phyloP scores from a whole-genome alignment of 2,888 invertebrate genomes.

The Agrypnus murinus region DNA sequence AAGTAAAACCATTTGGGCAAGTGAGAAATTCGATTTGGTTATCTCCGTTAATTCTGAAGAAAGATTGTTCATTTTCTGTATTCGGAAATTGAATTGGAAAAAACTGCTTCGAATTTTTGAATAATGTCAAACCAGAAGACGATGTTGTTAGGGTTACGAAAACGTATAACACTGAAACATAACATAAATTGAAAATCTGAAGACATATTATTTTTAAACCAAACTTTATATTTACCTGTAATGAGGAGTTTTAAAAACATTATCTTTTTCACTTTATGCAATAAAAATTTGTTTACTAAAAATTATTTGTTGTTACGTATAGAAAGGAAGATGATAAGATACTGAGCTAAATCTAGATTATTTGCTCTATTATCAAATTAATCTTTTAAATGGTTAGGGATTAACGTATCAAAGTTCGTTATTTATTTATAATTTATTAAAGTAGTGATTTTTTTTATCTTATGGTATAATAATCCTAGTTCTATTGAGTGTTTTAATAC shows the following conservation, averaged over 20 bases:
- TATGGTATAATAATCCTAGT: too few relatives aligned
- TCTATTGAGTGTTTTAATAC: too few relatives aligned
- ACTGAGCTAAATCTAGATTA: slow-evolving; percentile 1
- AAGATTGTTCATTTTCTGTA: slow-evolving; percentile 23
- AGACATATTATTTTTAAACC: neutral
- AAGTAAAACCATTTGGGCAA: slow-evolving; percentile 50
- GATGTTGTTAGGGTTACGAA: neutral
- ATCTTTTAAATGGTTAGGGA: neutral
- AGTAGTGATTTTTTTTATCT: too few relatives aligned
- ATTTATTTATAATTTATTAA: too few relatives aligned
- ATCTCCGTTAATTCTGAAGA: slow-evolving; percentile 38
- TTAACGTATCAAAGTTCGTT: neutral
- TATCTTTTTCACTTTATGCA: neutral
- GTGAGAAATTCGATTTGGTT: slow-evolving; percentile 40
- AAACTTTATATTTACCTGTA: slow-evolving; percentile 20
- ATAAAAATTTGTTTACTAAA: neutral
- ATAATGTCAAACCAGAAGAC: neutral
- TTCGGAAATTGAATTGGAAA: slow-evolving; percentile 38
- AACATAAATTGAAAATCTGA: neutral
- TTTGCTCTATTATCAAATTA: neutral
- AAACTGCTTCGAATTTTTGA: neutral
- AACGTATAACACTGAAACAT: slow-evolving; percentile 4
- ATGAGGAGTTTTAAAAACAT: neutral
- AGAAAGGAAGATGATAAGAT: slow-evolving; percentile 2
- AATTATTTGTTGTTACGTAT: too few relatives aligned